Evolutionary conservation across 2,797 vertebrate species (phyloP), one percentile per base, ranked within the genome.

Genomic region (Fistularia commersonii): DNA sequence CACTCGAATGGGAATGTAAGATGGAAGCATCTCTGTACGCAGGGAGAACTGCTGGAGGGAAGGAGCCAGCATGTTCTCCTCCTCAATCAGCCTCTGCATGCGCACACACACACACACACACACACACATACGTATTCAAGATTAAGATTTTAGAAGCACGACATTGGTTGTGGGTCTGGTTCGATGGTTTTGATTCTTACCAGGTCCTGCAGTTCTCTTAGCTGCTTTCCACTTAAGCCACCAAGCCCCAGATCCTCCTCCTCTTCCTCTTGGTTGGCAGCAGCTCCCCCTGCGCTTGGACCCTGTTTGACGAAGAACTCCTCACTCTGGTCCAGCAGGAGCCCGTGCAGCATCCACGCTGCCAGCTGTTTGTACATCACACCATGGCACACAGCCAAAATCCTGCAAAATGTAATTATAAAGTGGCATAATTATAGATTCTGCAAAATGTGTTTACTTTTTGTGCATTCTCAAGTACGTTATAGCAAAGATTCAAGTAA

Each of bases 291-390:
- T 4, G 91, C 94, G 41, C 95, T 94, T 0, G 96, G 94, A 1
- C 97, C 96, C 72, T 98, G 96, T 80, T 91, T 96, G 72, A 98
- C 90, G 23, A 96, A 99, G 61, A 98, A 98, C 88, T 99, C 97
- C 85, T 99, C 96, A 0, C 95, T 94, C 14, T 97, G 93, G 78
- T 99, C 97, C 73, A 99, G 79, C 32, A 99, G 90, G 48, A 99
- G 61, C 0, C 97, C 97, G 0, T 99, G 96, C 41, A 99, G 83
- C 97, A 99, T 99, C 97, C 97, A 99, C 7, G 97, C 96, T 1
- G 97, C 98, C 0, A 99, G 91, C 87, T 99, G 97, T 61, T 99
- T 99, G 77, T 98, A 99, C 95, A 99, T 95, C 62, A 98, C 97
- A 1, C 96, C 97, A 0, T 99, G 97, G 68, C 96, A 98, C 61